Conservation (phyloP, 1,140 invertebrate species). For the Pogonomyrmex barbatus region DNA sequence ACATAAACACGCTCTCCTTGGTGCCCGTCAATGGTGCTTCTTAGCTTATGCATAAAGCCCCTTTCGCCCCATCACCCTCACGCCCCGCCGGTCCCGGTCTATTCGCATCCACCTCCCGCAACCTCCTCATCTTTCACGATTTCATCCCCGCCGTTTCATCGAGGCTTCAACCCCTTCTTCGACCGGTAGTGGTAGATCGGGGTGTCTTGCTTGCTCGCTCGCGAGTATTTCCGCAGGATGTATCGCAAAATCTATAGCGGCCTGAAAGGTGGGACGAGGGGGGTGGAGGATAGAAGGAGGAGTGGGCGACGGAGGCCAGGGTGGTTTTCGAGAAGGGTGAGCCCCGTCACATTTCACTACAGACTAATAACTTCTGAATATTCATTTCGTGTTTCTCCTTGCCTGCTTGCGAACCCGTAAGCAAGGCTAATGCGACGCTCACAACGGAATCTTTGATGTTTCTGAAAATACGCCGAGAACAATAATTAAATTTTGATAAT, state of each 20-base stretch:
- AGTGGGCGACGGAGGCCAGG: conserved; percentile 76
- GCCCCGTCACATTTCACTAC: conserved; percentile 86
- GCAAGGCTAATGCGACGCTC: conserved; percentile 85
- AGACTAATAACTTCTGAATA: conserved; percentile 87
- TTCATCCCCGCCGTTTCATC: conserved; percentile 72
- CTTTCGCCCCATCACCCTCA: conserved; percentile 77
- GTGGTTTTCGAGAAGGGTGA: conserved; percentile 83
- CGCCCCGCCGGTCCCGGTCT: conserved; percentile 62
- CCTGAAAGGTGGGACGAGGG: conserved; percentile 69
- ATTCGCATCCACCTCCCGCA: conserved; percentile 56
- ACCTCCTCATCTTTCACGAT: conserved; percentile 71
- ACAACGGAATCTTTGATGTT: conserved; percentile 74
- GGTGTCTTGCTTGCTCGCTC: conserved; percentile 76
- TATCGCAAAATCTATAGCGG: conserved; percentile 85
- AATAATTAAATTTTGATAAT: conserved; percentile 1
- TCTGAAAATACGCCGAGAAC: neutral
- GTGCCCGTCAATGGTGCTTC: conserved; percentile 83
- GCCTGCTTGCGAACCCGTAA: conserved; percentile 81
- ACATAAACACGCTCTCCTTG: conserved; percentile 50
- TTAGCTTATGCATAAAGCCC: conserved; percentile 85
- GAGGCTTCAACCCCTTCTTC: conserved; percentile 75
- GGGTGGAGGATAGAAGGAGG: conserved; percentile 62
- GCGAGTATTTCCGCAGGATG: conserved; percentile 81
- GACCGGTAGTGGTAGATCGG: conserved; percentile 63
- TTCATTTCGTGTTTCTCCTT: conserved; percentile 86